These are phyloP conservation scores for Synanceia verrucosa DNA, from an alignment of 2,797 vertebrate genomes.

Conservation along the genomic window DNA sequence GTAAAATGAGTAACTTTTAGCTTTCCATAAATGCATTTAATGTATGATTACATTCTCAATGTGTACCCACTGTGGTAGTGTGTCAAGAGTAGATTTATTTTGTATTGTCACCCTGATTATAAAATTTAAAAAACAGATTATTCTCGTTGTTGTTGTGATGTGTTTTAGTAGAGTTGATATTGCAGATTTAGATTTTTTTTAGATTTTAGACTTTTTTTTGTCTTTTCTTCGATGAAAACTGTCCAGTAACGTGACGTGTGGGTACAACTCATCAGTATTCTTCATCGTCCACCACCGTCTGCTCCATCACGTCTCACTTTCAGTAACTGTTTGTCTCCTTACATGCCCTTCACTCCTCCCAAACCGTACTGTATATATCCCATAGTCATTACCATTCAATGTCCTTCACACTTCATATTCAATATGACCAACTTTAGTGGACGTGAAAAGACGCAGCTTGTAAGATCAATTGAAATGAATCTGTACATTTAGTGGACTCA, in stretches of 20 bases:
- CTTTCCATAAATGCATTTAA: slow-evolving; percentile 1
- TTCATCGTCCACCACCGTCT: slow-evolving; percentile 58
- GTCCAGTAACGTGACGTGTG: slow-evolving; percentile 57
- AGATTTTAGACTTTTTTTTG: slow-evolving; percentile 45
- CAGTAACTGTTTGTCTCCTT: slow-evolving; percentile 69
- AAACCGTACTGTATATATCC: slow-evolving; percentile 54
- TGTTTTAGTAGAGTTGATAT: slow-evolving; percentile 40
- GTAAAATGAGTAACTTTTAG: slow-evolving; percentile 30
- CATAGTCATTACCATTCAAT: slow-evolving; percentile 75
- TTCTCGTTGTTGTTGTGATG: slow-evolving; percentile 43
- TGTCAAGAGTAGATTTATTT: slow-evolving; percentile 32
- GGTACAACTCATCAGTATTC: slow-evolving; percentile 65
- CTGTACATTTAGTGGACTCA: not conserved
- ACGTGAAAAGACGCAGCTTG: slow-evolving; percentile 71
- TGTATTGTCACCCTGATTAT: slow-evolving; percentile 13
- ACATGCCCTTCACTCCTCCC: slow-evolving; percentile 64
- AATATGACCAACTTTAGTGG: slow-evolving; percentile 42
- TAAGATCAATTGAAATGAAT: slow-evolving; percentile 20
- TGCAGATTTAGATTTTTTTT: slow-evolving; percentile 42
- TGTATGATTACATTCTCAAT: not conserved
- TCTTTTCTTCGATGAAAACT: slow-evolving; percentile 16
- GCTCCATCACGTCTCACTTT: slow-evolving; percentile 53
- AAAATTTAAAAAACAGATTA: not conserved
- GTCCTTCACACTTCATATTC: slow-evolving; percentile 63
- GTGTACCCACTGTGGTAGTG: slow-evolving; percentile 3